A percentile compares a stretch with the other conserved stretches of the same genome.
phyloP scores from a whole-genome alignment of 2,797 vertebrate species.

The Taenioides sp. region DNA sequence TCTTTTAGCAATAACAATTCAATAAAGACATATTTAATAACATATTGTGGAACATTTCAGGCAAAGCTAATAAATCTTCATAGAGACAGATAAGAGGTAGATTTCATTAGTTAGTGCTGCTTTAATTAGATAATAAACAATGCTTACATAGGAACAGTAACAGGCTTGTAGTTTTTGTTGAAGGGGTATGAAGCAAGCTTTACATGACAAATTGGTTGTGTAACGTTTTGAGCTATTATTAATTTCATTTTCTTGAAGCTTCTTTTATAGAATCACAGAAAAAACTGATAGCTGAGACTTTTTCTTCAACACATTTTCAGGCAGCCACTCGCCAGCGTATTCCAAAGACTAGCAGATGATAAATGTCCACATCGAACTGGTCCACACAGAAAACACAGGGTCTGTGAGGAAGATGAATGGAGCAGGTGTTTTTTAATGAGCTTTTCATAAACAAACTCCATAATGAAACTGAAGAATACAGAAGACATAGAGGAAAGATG shows the following conservation, averaged over 20 bases:
- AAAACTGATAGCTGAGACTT: background rate
- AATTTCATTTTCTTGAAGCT: background rate
- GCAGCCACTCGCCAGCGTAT: conserved; percentile 9
- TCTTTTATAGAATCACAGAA: background rate
- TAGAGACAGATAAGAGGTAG: too few relatives aligned
- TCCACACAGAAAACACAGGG: conserved; percentile 24
- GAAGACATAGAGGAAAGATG: conserved; percentile 9
- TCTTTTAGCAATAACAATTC: too few relatives aligned
- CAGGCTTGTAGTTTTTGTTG: too few relatives aligned
- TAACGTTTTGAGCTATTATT: background rate
- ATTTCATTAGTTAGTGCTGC: too few relatives aligned
- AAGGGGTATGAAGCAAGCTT: too few relatives aligned
- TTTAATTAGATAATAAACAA: too few relatives aligned
- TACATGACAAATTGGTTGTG: too few relatives aligned
- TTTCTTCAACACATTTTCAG: background rate
- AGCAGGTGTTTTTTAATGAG: conserved; percentile 29
- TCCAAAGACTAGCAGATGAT: conserved; percentile 33
- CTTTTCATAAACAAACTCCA: conserved; percentile 9
- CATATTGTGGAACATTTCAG: too few relatives aligned
- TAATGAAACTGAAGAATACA: background rate
- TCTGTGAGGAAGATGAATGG: conserved; percentile 6
- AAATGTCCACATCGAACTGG: conserved; percentile 26
- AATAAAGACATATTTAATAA: too few relatives aligned
- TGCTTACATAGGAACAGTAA: too few relatives aligned
- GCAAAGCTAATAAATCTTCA: too few relatives aligned